These are phyloP conservation scores for Phalera bucephala DNA, from an alignment of 2,888 invertebrate species.

Conservation along the genomic window DNA sequence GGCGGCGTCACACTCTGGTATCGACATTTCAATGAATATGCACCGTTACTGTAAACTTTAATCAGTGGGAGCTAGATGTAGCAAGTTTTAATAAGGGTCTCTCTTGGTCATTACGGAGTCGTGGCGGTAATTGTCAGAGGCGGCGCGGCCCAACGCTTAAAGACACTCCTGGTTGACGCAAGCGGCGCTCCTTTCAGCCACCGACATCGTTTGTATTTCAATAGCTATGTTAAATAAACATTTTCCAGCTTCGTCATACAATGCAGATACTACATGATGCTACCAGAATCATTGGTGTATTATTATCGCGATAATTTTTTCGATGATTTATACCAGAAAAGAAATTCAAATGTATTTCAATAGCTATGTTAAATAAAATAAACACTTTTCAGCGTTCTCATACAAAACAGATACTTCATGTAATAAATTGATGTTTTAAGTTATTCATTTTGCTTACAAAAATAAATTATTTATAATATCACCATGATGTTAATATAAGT, in stretches of 20 bases:
- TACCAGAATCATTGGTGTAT: no score
- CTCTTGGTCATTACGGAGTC: slow-evolving; percentile 69
- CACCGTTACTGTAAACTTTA: slow-evolving; percentile 71
- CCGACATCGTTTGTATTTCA: slow-evolving; percentile 45
- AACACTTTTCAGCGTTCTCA: no score
- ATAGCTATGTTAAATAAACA: slow-evolving; percentile 37
- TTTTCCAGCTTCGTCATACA: slow-evolving; percentile 22
- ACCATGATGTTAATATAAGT: no score
- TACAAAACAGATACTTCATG: no score
- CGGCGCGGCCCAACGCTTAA: slow-evolving; percentile 56
- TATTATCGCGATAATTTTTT: no score
- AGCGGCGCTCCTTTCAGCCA: slow-evolving; percentile 43
- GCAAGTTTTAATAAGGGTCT: slow-evolving; percentile 77
- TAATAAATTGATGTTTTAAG: no score
- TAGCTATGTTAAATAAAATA: no score
- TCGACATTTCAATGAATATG: slow-evolving; percentile 70
- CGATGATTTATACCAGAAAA: no score
- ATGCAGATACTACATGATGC: no score
- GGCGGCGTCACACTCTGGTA: slow-evolving; percentile 47
- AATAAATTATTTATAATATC: no score
- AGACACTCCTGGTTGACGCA: slow-evolving; percentile 61
- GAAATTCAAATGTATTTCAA: no score
- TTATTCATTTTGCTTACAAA: no score
- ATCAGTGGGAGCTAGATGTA: slow-evolving; percentile 56
- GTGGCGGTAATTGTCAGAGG: slow-evolving; percentile 68